A percentile compares a stretch with the other conserved stretches of the same genome.
phyloP scores from a whole-genome alignment of 2,888 invertebrate species.

The Brassicogethes aeneus region DNA sequence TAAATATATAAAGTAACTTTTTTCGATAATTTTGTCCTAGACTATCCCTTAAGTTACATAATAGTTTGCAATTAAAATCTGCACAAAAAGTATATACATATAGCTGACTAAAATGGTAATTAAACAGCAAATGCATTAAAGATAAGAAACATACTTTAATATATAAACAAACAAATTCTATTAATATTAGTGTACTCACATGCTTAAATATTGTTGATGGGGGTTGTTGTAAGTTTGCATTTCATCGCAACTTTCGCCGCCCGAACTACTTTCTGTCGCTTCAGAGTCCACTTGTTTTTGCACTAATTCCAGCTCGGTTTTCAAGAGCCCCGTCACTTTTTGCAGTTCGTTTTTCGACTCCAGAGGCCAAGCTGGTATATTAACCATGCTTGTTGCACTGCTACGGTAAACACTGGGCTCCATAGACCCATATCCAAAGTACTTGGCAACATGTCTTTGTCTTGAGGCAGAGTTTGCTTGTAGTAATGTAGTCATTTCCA shows the following conservation, averaged over 20 bases:
- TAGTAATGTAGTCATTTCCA: slow-evolving; percentile 42
- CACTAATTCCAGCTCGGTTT: slow-evolving; percentile 63
- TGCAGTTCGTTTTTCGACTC: slow-evolving; percentile 52
- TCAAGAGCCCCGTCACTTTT: slow-evolving; percentile 62
- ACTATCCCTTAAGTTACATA: too few species aligned
- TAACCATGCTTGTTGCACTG: slow-evolving; percentile 28
- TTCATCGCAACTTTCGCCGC: slow-evolving; percentile 91
- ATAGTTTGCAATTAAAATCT: too few species aligned
- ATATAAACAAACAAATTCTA: too few species aligned
- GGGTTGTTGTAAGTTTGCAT: slow-evolving; percentile 69
- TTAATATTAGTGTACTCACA: too few species aligned
- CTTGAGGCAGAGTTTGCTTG: slow-evolving; percentile 37
- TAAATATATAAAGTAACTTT: too few species aligned
- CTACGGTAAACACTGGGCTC: slow-evolving; percentile 24
- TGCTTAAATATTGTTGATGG: slow-evolving; percentile 64
- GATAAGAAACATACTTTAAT: too few species aligned
- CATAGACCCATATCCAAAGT: slow-evolving; percentile 47
- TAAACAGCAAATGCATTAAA: too few species aligned
- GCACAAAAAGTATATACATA: too few species aligned
- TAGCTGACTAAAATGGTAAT: too few species aligned
- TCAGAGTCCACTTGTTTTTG: slow-evolving; percentile 80
- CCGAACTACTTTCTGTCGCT: slow-evolving; percentile 89
- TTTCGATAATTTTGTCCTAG: too few species aligned
- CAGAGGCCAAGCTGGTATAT: slow-evolving; percentile 40
- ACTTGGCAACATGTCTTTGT: slow-evolving; percentile 36